Evolutionary conservation across 2,888 invertebrate genomes (phyloP).

Genomic region (Drosophila formosana): DNA sequence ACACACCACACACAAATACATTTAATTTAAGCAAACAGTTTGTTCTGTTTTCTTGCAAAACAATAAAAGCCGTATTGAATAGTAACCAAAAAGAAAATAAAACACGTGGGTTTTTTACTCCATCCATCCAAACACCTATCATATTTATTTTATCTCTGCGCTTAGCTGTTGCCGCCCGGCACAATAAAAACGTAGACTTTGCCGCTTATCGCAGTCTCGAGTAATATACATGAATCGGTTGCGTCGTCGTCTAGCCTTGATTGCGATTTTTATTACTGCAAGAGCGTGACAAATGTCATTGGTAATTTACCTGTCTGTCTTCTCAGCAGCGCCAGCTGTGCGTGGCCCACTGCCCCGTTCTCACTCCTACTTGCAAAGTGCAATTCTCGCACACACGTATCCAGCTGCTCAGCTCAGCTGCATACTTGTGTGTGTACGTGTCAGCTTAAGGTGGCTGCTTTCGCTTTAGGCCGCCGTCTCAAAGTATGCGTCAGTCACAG

Average conservation of each 20-base stretch:
- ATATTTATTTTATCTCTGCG: constrained; percentile 20
- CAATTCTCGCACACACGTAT: constrained; percentile 10
- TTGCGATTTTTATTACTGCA: constrained; percentile 21
- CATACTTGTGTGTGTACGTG: constrained; percentile 1
- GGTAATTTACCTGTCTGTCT: background rate
- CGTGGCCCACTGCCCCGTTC: constrained; percentile 42
- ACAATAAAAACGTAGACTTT: constrained; percentile 17
- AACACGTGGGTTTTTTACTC: constrained; percentile 41
- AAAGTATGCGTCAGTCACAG: constrained; percentile 21
- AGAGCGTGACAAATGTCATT: constrained; percentile 1
- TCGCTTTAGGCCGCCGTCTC: constrained; percentile 10
- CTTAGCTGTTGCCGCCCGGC: constrained; percentile 34
- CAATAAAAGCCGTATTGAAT: constrained; percentile 51
- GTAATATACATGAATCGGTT: constrained; percentile 29
- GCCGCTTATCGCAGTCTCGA: constrained; percentile 36
- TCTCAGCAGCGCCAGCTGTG: constrained; percentile 8
- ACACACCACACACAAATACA: constrained; percentile 15
- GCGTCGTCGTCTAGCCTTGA: constrained; percentile 38
- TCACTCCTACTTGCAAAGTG: constrained; percentile 10
- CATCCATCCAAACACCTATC: background rate
- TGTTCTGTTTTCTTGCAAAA: constrained; percentile 46
- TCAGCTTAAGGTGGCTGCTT: constrained; percentile 30
- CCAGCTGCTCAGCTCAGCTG: background rate
- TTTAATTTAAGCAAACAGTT: constrained; percentile 52
- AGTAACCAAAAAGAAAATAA: constrained; percentile 43